Evolutionary conservation across 2,113 vertebrate species (phyloP).

Genomic region (Phaethon lepturus): DNA sequence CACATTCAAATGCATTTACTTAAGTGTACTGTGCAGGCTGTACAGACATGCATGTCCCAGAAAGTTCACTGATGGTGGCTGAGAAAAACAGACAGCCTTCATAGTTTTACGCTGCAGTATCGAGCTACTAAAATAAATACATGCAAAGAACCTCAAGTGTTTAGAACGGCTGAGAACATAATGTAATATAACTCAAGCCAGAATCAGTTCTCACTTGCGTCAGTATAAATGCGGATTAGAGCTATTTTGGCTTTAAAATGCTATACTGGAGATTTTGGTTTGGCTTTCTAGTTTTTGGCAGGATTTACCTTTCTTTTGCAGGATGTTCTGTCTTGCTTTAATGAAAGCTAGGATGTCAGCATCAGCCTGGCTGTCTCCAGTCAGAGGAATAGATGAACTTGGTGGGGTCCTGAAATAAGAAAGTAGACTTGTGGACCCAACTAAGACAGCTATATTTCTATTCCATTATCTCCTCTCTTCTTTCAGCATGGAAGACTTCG

Average conservation of each 20-base stretch:
- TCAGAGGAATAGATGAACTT: conserved; percentile 80
- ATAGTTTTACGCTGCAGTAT: background rate
- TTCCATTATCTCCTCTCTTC: background rate
- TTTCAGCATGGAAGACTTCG: background rate
- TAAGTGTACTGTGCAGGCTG: background rate
- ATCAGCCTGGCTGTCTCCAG: conserved; percentile 88
- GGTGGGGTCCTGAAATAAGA: conserved; percentile 75
- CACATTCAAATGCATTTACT: background rate
- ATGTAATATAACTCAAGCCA: background rate
- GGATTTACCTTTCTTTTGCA: conserved; percentile 85
- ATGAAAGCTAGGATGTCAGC: conserved; percentile 91
- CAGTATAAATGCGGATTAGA: background rate
- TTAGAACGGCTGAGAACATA: background rate
- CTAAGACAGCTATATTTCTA: background rate
- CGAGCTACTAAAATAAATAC: background rate
- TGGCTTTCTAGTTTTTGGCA: background rate
- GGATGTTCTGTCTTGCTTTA: conserved; percentile 86
- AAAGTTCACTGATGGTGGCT: background rate
- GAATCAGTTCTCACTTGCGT: background rate
- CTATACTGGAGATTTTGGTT: background rate
- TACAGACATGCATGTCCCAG: background rate
- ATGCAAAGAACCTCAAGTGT: background rate
- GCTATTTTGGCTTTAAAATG: background rate
- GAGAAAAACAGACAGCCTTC: background rate
- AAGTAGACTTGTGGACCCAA: background rate